Base-by-base conservation (phyloP, 2,113 vertebrate species). In the Mirza zaza region DNA sequence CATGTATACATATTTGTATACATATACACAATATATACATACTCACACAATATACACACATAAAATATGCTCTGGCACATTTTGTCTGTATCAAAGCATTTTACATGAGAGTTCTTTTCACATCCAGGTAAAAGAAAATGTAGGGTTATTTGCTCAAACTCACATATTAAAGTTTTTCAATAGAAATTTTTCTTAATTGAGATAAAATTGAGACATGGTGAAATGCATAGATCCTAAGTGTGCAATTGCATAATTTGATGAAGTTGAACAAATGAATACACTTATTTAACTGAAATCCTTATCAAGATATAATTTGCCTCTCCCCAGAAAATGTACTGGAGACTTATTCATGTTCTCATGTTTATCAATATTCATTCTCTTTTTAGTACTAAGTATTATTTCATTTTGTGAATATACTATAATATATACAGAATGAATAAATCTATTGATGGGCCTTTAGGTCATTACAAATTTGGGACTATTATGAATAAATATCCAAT, bases 261-360 rank as follows among this genome's bases (percentile, higher is more conserved):
- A 75, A n/a, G 73, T 59, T 80, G 29, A 29, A 80, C 11, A 92
- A 89, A 88, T 71, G 23, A 88, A 77, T n/a, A 89, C 14, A 96
- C 29, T 84, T 3, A 45, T 15, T 21, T 23, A 34, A 70, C 48
- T 32, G 67, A 83, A 45, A n/a, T 36, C 34, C 14, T 39, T 92
- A 57, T 73, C 34, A 55, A 79, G 20, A 73, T 27, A 75, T 34
- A 67, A 67, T 73, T 84, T 48, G 21, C 27, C 10, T 17, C 36
- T 57, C 12, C 6, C 57, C 21, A 50, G 57, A 70, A 39, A 80
- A 75, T 48, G 32, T 80, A 55, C 21, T 73, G 14, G 63, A 71
- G 34, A 87, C 32, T 50, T 3, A 61, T 80, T 50, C 42, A 21
- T 70, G 8, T 61, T 80, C 77, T 59, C 57, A 8, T 42, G 14